These are phyloP conservation scores for Cephalopterus ornatus DNA, from an alignment of 2,113 vertebrate genomes.

Conservation along the genomic window DNA sequence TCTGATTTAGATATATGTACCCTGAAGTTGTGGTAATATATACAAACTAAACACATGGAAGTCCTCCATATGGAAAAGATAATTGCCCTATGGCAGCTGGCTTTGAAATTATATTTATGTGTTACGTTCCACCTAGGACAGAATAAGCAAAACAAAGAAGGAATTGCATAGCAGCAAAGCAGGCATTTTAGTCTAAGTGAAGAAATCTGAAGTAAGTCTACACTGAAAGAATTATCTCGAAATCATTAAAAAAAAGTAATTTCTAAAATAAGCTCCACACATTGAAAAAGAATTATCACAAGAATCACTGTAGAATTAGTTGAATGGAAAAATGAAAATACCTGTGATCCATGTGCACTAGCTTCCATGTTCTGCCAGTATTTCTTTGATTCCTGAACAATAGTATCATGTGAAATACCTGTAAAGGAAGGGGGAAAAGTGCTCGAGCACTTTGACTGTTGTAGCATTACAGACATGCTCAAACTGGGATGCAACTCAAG, in stretches of 20 bases:
- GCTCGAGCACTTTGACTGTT: background rate
- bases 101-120: background rate
- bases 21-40: background rate
- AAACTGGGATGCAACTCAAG: background rate
- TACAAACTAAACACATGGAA: background rate
- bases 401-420: slow-evolving; percentile 89
- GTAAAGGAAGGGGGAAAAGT: background rate
- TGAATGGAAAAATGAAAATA: slow-evolving; percentile 40
- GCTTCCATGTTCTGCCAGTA: slow-evolving; percentile 84
- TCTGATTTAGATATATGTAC: background rate
- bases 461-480: background rate
- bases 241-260: background rate
- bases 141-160: background rate
- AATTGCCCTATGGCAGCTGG: background rate
- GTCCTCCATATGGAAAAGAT: background rate
- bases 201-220: background rate
- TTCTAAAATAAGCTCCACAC: background rate
- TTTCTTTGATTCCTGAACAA: slow-evolving; percentile 89
- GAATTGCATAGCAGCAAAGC: background rate
- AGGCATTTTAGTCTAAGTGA: background rate
- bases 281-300: background rate
- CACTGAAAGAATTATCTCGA: background rate
- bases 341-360: slow-evolving; percentile 81
- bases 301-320: background rate
- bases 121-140: background rate